Evolutionary conservation across 2,797 vertebrate species (phyloP), one percentile per base, ranked within the genome.

Genomic region (Dromococcyx pavoninus): DNA sequence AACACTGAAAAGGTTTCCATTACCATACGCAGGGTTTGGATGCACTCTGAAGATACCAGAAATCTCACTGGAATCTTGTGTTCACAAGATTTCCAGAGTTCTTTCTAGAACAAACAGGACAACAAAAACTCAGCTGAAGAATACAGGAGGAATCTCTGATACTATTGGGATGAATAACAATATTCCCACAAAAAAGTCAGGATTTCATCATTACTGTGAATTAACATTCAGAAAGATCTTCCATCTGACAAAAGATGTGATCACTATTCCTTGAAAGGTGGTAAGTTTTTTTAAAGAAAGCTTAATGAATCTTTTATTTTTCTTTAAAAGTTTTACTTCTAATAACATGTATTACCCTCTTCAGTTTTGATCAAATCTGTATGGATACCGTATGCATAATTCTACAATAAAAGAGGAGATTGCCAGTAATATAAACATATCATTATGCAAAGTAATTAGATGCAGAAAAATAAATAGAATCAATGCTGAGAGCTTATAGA

Each of bases 381-480:
- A 89, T 17, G 43, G 75, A 73, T 60, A 89, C 57, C 50, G 12
- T 87, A 89, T 16, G 3, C 91, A 88, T 91, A 93, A 95, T 95
- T 93, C 78, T 33, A 61, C 41, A 91, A 27, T 69, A 43, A 92
- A 93, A 91, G 32, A 91, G 62, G 75, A 94, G 78, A 86, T 74
- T 96, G 84, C 67, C 50, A 74, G 72, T 92, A 95, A 85, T 95
- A 95, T 94, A 95, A 97, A 96, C 92, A 96, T 89, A 86, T 95
- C 84, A 95, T 95, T 95, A 97, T 93, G 86, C 81, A 89, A 94
- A 92, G 71, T 95, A 88, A 96, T 96, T 96, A 97, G 78, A 94
- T 92, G 86, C 78, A 88, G 86, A 92, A 92, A 96, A 95, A 84
- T 70, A 96, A 95, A 94, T 93, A 94, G 88, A 87, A 90, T 94